Evolutionary conservation across 2,797 vertebrate genomes (phyloP), one percentile per base, ranked within the genome.

Genomic region (Sciaenops ocellatus): DNA sequence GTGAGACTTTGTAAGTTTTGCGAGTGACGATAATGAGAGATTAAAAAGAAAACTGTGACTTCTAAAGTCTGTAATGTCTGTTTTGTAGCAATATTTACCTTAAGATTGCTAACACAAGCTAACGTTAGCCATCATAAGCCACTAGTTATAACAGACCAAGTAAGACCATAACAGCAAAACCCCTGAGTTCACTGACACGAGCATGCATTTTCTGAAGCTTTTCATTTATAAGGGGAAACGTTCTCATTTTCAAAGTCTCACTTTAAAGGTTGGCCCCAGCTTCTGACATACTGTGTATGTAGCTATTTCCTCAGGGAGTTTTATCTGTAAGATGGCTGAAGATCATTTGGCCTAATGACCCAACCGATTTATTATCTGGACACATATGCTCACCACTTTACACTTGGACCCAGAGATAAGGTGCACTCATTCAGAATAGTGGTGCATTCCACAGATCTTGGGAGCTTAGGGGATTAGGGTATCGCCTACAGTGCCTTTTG

Each of bases 281-380:
- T 55, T 24, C 22, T 48, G n/a, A 47, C 46, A 0, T 18, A 20
- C 12, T 20, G 2, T n/a, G 6, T 51, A 4, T 41, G 11, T 48
- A 34, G 3, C 69, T n/a, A 44, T 81, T 71, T 8, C 1, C 7
- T 59, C 13, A 2, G 46, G 22, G 62, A 68, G 57, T 13, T 69
- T 20, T 69, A 76, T 78, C 38, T 78, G 55, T 63, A 70, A 38
- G 70, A 42, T 66, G 62, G 24, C 54, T 78, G 47, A 50, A 62
- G 72, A 63, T 78, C 61, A 59, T 55, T 62, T 0, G 2, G 30
- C 34, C 38, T 28, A 16, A 57, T 56, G 69, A 69, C 62, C 72
- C 59, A 13, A 63, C 57, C 12, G 1, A 48, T 72, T 52, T 54
- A 42, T 69, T 69, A 81, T 86, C 64, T 64, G 50, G 61, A 34